Base-by-base conservation (phyloP, 92 coral and sea anemone genomes). In the Metridium senile region DNA sequence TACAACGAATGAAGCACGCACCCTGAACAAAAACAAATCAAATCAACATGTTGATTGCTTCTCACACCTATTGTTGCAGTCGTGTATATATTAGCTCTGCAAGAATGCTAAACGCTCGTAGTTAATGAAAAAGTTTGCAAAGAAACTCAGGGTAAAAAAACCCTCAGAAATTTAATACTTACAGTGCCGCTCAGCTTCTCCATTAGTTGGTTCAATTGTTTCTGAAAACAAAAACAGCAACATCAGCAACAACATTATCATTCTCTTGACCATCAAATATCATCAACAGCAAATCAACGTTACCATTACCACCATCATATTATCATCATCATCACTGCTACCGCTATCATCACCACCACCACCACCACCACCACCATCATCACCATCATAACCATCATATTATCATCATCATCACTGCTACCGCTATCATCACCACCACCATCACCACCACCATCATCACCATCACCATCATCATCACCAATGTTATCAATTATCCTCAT, bases 1-100 rank as follows among this genome's bases (percentile, higher is more conserved):
- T 95, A 59, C 99, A 95, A 1, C 99, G 97, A 80, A 95, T 95
- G 49, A 95, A 95, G 28, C 84, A 76, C 7, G 99, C 97, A 20
- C 99, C 99, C 99, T 95, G 63, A 39, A 66, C 6, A 45, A 26
- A 11, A 27, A n/a, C 66, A 0, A 22, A 11, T 10, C 23, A 43
- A 26, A 71, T 0, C 1, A 0, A 69, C 68, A 62, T 23, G 68
- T 62, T 11, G 11, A 23, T 11, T 11, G 26, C 11, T 52, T 13
- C n/a, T n/a, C n/a, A n/a, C n/a, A n/a, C n/a, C n/a, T n/a, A n/a
- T n/a, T n/a, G n/a, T n/a, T n/a, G n/a, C n/a, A n/a, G n/a, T n/a
- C n/a, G n/a, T n/a, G n/a, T n/a, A n/a, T n/a, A n/a, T n/a, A n/a
- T n/a, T n/a, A n/a, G n/a, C n/a, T n/a, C n/a, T n/a, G n/a, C n/a